Evolutionary conservation across 2,113 vertebrate genomes (phyloP).

Genomic region (Microtus ochrogaster): DNA sequence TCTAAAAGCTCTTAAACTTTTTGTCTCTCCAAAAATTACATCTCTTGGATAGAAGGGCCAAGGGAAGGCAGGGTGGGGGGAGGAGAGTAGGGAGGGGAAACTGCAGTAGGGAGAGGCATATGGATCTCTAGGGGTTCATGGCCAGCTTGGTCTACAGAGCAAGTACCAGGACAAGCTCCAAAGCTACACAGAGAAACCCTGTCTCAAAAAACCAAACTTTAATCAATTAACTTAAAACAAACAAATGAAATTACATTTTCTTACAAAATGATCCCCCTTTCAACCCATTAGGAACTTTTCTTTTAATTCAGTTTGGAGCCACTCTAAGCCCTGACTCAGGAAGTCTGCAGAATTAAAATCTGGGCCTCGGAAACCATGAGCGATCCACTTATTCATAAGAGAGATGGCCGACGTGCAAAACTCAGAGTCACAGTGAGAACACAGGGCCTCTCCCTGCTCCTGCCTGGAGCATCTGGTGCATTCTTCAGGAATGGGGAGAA

Average conservation of each 20-base stretch:
- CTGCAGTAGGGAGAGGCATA: not conserved
- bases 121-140: too few relatives aligned
- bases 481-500: slow-evolving; percentile 37
- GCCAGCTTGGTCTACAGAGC: too few relatives aligned
- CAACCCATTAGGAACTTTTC: not conserved
- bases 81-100: not conserved
- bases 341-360: not conserved
- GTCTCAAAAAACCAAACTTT: not conserved
- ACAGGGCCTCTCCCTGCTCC: not conserved
- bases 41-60: not conserved
- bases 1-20: not conserved
- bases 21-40: not conserved
- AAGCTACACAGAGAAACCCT: too few relatives aligned
- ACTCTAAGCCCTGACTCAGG: not conserved
- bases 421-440: not conserved
- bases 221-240: not conserved
- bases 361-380: not conserved
- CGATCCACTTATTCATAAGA: not conserved
- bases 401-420: not conserved
- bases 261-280: not conserved
- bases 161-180: too few relatives aligned
- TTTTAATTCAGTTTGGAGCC: not conserved
- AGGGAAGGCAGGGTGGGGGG: fast-evolving
- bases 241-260: not conserved
- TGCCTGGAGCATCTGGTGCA: not conserved